Percentiles rank a stretch among this genome's conserved stretches.
Conservation (phyloP, 2,797 vertebrate genomes). For the Manis crassicaudata region DNA sequence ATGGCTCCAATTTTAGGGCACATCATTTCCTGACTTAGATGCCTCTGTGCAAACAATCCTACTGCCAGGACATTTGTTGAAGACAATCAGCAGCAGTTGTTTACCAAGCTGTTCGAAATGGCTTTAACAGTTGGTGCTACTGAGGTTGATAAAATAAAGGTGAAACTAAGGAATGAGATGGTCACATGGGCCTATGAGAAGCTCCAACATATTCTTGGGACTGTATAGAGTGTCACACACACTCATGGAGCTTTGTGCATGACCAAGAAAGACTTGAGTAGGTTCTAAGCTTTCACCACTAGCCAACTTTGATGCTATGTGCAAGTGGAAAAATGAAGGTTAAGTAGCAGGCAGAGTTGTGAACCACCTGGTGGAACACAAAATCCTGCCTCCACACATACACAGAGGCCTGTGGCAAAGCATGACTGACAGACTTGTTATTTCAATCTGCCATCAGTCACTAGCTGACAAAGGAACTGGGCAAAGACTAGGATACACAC, state of each 20-base stretch:
- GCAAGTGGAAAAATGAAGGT: background rate
- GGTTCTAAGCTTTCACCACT: background rate
- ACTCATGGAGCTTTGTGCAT: background rate
- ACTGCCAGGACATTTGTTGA: background rate
- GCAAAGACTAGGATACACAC: background rate
- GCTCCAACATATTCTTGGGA: background rate
- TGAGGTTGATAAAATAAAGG: background rate
- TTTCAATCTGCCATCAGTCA: background rate
- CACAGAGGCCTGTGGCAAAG: background rate
- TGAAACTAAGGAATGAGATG: background rate
- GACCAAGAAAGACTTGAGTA: background rate
- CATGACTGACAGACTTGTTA: background rate
- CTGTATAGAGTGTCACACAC: background rate
- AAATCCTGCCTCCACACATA: background rate
- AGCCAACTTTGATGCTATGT: background rate
- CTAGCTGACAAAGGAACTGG: background rate
- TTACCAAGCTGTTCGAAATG: background rate
- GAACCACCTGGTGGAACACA: background rate
- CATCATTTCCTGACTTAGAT: background rate
- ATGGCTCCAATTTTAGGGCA: background rate
- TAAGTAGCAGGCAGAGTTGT: background rate
- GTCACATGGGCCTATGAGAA: background rate
- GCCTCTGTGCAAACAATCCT: background rate
- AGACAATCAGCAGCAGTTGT: background rate
- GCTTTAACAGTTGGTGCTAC: background rate